Percentiles rank a stretch among this genome's conserved stretches.
Conservation (phyloP, 2,888 invertebrate species). For the Chaetoderma sp. region DNA sequence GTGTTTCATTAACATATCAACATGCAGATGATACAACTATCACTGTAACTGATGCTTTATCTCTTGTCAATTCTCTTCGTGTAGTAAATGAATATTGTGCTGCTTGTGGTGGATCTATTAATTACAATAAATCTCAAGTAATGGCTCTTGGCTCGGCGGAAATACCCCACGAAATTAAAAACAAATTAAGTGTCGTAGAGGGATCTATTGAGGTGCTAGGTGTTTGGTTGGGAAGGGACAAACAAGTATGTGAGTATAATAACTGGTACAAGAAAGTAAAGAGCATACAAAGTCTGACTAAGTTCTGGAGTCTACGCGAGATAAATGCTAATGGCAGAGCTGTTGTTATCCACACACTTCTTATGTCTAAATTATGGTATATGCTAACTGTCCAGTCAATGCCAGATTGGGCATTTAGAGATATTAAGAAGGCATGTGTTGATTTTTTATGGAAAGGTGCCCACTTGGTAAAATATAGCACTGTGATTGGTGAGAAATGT, state of each 20-base stretch:
- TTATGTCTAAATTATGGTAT: not conserved
- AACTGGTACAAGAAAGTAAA: not conserved
- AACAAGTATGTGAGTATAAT: not conserved
- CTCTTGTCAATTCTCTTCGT: not conserved
- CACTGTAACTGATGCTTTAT: not conserved
- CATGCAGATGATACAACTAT: slow-evolving; percentile 22
- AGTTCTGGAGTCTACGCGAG: not conserved
- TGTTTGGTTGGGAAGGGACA: not conserved
- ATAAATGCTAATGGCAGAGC: not conserved
- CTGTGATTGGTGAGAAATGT: not conserved
- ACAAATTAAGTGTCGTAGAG: not conserved
- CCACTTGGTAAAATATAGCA: not conserved
- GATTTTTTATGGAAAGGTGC: slow-evolving; percentile 3
- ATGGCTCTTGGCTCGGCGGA: not conserved
- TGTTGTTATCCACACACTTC: not conserved
- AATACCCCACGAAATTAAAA: no score
- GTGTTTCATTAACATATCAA: not conserved
- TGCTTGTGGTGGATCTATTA: slow-evolving; percentile 29
- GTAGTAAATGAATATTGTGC: slow-evolving; percentile 7
- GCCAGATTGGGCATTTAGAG: not conserved
- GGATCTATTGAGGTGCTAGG: not conserved
- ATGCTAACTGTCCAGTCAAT: not conserved
- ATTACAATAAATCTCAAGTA: slow-evolving; percentile 11
- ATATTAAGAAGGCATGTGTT: not conserved
- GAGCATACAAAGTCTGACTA: not conserved